Conservation (phyloP, 2,113 vertebrate species). For the Prinia subflava region DNA sequence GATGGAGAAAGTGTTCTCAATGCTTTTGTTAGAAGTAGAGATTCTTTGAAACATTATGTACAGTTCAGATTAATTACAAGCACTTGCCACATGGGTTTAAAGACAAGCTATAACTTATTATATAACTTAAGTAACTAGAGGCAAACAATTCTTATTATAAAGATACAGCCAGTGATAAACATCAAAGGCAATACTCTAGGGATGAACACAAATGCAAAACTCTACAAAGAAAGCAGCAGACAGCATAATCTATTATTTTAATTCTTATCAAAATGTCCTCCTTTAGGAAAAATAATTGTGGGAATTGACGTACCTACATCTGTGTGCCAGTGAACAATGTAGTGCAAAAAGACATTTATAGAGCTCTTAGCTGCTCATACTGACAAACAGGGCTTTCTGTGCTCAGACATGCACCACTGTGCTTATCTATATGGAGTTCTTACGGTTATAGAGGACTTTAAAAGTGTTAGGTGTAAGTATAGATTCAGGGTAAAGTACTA, state of each 20-base stretch:
- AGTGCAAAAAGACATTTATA: not conserved
- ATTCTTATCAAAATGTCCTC: not conserved
- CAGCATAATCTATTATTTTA: not conserved
- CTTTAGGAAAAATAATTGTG: not conserved
- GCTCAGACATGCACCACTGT: not conserved
- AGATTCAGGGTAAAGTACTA: not conserved
- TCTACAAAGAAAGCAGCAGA: not conserved
- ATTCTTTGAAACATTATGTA: not conserved
- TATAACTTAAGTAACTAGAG: not conserved
- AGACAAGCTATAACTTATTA: not conserved
- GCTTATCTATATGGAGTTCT: not conserved
- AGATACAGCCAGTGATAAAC: not conserved
- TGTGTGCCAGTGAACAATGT: fast-evolving
- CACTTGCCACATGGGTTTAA: not conserved
- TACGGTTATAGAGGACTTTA: not conserved
- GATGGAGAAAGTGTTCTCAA: not conserved
- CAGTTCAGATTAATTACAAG: not conserved
- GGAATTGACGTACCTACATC: not conserved
- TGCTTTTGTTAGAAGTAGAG: not conserved
- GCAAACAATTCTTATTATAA: not conserved
- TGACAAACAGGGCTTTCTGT: not conserved
- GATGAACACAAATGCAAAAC: not conserved
- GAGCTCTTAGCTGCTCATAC: not conserved
- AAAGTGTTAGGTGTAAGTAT: fast-evolving
- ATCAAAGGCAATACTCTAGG: not conserved